Evolutionary conservation across 2,797 vertebrate species (phyloP).

Genomic region (Melanotaenia maccullochi): DNA sequence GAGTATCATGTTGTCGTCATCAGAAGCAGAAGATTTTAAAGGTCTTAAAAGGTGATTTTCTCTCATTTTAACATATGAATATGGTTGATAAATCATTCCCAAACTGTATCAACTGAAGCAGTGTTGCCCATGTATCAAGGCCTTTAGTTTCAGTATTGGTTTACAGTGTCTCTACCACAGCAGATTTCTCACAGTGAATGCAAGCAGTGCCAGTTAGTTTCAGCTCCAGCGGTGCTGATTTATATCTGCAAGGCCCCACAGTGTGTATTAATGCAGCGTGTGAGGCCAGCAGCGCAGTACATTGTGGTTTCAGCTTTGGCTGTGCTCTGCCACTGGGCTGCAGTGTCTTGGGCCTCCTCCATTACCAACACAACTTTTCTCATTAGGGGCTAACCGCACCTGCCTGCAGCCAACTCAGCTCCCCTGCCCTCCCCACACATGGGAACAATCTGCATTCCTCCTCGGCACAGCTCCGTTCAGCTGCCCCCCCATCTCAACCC

Average conservation of each 20-base stretch:
- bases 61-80: not conserved
- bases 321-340: constrained; percentile 74
- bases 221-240: constrained; percentile 75
- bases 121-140: constrained; percentile 62
- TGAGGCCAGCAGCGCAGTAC: constrained; percentile 77
- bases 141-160: constrained; percentile 73
- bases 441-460: constrained; percentile 82
- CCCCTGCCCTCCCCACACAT: constrained; percentile 78
- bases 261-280: constrained; percentile 74
- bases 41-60: not conserved
- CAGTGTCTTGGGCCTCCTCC: constrained; percentile 80
- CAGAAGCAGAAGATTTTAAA: not conserved
- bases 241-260: constrained; percentile 71
- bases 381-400: constrained; percentile 84
- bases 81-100: constrained; percentile 25
- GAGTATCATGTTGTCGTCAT: not conserved
- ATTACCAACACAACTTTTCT: constrained; percentile 83
- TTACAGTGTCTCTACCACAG: constrained; percentile 72
- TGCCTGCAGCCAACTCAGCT: constrained; percentile 78
- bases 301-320: constrained; percentile 78
- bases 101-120: constrained; percentile 45
- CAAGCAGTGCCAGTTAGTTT: constrained; percentile 67
- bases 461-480: constrained; percentile 54
- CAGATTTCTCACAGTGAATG: constrained; percentile 63
- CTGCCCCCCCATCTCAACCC: not conserved